phyloP scores from a whole-genome alignment of 2,797 vertebrate species.

The Typhlichthys eigenmanni region DNA sequence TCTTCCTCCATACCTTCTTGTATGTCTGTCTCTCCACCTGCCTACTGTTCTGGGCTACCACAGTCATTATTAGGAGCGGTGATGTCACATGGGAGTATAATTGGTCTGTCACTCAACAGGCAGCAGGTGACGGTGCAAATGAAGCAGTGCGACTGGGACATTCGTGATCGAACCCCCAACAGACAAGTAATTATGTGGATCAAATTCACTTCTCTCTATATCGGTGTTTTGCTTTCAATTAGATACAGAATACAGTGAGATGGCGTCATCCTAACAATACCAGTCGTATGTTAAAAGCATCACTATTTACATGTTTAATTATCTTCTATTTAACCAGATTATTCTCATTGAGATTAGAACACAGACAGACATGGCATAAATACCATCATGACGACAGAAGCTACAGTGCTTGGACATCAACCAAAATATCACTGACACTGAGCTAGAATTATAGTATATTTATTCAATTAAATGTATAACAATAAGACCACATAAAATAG shows the following conservation, averaged over 20 bases:
- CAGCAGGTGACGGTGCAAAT: conserved; percentile 24
- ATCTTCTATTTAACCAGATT: too few species aligned
- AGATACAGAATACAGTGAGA: neutral
- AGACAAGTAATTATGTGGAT: conserved; percentile 19
- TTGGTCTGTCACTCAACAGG: conserved; percentile 39
- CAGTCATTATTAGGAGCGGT: conserved; percentile 9
- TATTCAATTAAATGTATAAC: too few species aligned
- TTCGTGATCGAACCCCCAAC: conserved; percentile 6
- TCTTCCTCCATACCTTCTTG: conserved; percentile 3
- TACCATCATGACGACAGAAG: too few species aligned
- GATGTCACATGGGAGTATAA: conserved; percentile 2
- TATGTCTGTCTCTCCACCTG: conserved; percentile 30
- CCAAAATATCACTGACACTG: too few species aligned
- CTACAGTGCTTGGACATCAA: too few species aligned
- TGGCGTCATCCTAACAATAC: neutral
- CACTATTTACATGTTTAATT: too few species aligned
- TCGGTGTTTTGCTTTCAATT: conserved; percentile 6
- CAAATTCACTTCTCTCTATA: neutral
- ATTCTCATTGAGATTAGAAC: too few species aligned
- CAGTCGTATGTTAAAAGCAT: neutral
- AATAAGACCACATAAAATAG: too few species aligned
- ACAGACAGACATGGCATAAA: too few species aligned
- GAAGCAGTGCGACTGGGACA: conserved; percentile 15
- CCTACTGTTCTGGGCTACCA: conserved; percentile 36
- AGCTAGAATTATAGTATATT: too few species aligned